phyloP scores from a whole-genome alignment of 2,888 invertebrate species.

The Lepidocyrtinus sp. region DNA sequence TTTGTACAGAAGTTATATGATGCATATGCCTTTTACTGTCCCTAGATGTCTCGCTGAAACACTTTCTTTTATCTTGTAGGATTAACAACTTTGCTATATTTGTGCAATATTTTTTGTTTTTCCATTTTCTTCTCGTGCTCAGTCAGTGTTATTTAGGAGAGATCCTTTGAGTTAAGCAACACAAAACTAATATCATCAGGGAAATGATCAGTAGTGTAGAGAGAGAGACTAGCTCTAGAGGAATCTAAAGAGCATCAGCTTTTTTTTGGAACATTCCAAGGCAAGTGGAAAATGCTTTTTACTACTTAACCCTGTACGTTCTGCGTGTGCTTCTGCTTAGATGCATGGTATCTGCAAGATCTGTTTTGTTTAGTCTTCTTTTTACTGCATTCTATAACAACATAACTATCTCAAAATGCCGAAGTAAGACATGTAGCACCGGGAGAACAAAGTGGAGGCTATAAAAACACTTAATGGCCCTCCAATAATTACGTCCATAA shows the following conservation, averaged over 20 bases:
- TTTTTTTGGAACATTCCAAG: constrained; percentile 10
- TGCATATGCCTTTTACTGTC: constrained; percentile 2
- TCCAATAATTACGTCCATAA: constrained; percentile 70
- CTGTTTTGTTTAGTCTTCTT: neutral
- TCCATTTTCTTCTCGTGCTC: neutral
- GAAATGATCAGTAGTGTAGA: constrained; percentile 15
- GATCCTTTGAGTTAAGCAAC: constrained; percentile 12
- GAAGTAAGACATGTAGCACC: constrained; percentile 66
- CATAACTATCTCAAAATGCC: constrained; percentile 3
- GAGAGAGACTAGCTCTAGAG: constrained; percentile 15
- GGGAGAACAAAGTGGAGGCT: constrained; percentile 70
- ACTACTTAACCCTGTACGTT: constrained; percentile 11
- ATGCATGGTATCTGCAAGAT: constrained; percentile 12
- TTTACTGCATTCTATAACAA: neutral
- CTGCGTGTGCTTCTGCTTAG: neutral
- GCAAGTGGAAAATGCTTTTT: constrained; percentile 18
- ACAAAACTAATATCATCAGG: constrained; percentile 30
- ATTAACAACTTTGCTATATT: constrained; percentile 10
- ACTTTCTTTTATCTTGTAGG: constrained; percentile 11
- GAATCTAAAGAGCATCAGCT: constrained; percentile 13
- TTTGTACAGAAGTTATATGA: no score
- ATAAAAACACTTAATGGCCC: constrained; percentile 70
- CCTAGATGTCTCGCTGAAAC: constrained; percentile 12
- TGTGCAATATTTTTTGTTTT: no score
- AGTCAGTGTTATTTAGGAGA: constrained; percentile 15